Conservation (phyloP, 1,140 invertebrate genomes). For the Nixonia krombeini region DNA sequence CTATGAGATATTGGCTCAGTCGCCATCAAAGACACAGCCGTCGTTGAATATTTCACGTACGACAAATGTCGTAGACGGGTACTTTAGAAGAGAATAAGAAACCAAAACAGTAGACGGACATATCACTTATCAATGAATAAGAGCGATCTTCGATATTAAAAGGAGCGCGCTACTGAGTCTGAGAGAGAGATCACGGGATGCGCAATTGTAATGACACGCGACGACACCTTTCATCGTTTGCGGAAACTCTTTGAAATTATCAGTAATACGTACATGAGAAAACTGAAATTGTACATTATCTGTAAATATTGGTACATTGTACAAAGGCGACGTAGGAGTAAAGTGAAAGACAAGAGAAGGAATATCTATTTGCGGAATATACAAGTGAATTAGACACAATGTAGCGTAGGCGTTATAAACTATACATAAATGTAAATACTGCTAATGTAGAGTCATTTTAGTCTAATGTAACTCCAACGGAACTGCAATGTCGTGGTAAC, state of each 20-base stretch:
- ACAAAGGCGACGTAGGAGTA: conserved; percentile 51
- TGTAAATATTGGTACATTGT: conserved; percentile 69
- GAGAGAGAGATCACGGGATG: background rate
- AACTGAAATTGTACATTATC: conserved; percentile 61
- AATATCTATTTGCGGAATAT: conserved; percentile 48
- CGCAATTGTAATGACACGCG: background rate
- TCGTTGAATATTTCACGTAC: conserved; percentile 50
- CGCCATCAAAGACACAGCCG: conserved; percentile 27
- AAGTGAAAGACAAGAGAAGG: conserved; percentile 27
- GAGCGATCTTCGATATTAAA: conserved; percentile 44
- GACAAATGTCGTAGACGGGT: conserved; percentile 20
- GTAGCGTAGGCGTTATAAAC: conserved; percentile 57
- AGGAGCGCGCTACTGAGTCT: conserved; percentile 6
- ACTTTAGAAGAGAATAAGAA: conserved; percentile 22
- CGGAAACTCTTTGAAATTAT: conserved; percentile 26
- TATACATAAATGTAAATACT: conserved; percentile 66
- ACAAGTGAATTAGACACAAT: conserved; percentile 53
- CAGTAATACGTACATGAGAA: conserved; percentile 12
- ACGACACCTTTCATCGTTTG: background rate
- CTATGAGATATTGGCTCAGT: conserved; percentile 10
- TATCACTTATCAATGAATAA: conserved; percentile 62
- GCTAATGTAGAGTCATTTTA: conserved; percentile 55
- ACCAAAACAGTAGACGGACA: conserved; percentile 52
- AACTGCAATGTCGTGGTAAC: too few species aligned
- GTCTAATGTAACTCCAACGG: conserved; percentile 45